A percentile compares a stretch with the other conserved stretches of the same genome.
These are phyloP conservation scores for Meteorus sp. DNA, from an alignment of 1,140 invertebrate species.

Conservation along the genomic window DNA sequence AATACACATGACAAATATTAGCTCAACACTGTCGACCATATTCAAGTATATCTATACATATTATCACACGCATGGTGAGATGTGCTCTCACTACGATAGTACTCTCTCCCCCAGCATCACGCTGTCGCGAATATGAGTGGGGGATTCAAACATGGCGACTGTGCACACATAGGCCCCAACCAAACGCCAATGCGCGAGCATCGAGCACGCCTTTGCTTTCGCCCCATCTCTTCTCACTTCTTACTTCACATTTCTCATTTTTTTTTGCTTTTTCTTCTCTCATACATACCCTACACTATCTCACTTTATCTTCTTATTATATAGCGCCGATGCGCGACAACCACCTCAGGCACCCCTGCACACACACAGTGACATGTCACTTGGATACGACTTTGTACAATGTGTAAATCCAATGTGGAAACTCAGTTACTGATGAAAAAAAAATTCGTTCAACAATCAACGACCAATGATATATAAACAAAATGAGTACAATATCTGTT, in stretches of 20 bases:
- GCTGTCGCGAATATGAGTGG: constrained; percentile 26
- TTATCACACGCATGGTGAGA: constrained; percentile 12
- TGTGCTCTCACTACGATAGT: constrained; percentile 7
- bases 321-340: no score
- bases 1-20: no score
- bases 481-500: no score
- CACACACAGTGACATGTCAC: no score
- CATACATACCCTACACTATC: neutral
- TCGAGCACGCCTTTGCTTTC: constrained; percentile 45
- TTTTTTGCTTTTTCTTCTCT: constrained; percentile 7
- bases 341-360: no score
- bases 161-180: constrained; percentile 45
- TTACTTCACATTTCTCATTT: constrained; percentile 13
- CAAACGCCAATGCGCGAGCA: constrained; percentile 54
- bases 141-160: constrained; percentile 56
- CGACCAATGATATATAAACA: no score
- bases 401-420: neutral
- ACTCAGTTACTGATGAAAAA: neutral
- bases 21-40: no score
- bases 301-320: constrained; percentile 4
- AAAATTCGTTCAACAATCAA: neutral
- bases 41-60: neutral
- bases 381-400: no score
- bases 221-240: constrained; percentile 37
- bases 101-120: constrained; percentile 14